Base-by-base conservation (phyloP, 1,140 invertebrate species). In the Aphaenogaster rudis region DNA sequence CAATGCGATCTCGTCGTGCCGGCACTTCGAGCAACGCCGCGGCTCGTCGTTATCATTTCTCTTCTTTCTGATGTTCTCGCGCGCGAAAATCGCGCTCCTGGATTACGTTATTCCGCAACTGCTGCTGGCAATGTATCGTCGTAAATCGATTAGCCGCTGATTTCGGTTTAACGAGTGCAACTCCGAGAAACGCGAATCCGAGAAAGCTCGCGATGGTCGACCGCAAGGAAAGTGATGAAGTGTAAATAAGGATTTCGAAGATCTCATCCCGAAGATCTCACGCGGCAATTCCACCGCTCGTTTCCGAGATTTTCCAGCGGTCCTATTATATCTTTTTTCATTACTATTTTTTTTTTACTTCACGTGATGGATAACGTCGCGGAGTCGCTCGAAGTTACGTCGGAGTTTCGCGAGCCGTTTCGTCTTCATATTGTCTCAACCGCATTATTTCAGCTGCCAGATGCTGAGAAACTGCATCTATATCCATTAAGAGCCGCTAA, bases 61-160 rank as follows among this genome's bases (percentile, higher is more conserved):
- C 48, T 67, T 45, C 39, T 11, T 61, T 78, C 50, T 42, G 11
- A 61, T 8, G 13, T 59, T 74, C 54, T 33, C 21, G 36, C 28
- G 39, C 66, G 67, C 28, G 52, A 72, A 36, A 82, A 59, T 17
- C 28, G 67, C 54, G 21, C 39, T 17, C 52, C 28, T 5, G 54
- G 42, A 76, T 82, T 72, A 67, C 79, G 52, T 82, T 82, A 84
- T 84, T 42, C 42, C 42, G 69, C 77, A 42, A 81, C 64, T 17
- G 64, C 21, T 42, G 36, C 63, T 2, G 36, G 50, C 57, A 50
- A 79, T 54, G 33, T 45, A 79, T 88, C 64, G 66, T 66, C 33
- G 76, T 86, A 87, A 91, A 90, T 89, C 89, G 87, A 91, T 91
- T 91, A 91, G 64, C 21, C 76, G 36, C 33, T 87, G 89, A 91